Evolutionary conservation across 2,113 vertebrate species (phyloP).

Genomic region (Tetraodon nigroviridis): DNA sequence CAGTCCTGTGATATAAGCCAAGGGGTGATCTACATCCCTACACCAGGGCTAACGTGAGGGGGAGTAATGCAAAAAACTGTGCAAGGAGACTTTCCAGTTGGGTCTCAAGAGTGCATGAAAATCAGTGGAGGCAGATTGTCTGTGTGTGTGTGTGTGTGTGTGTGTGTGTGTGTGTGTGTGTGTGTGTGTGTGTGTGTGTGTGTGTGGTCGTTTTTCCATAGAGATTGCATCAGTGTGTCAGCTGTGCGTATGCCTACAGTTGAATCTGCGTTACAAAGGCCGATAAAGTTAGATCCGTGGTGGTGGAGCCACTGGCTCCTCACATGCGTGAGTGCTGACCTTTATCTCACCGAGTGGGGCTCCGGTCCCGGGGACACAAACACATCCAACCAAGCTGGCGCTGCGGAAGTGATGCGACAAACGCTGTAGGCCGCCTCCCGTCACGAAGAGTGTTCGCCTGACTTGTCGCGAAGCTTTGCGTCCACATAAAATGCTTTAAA

Average conservation of each 20-base stretch:
- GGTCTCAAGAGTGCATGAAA: slow-evolving; percentile 55
- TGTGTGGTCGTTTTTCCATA: slow-evolving; percentile 35
- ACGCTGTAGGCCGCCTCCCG: slow-evolving; percentile 29
- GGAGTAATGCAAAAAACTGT: slow-evolving; percentile 51
- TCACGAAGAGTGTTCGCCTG: not conserved
- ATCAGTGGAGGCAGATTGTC: slow-evolving; percentile 47
- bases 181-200: slow-evolving; percentile 21
- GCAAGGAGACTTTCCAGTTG: slow-evolving; percentile 53
- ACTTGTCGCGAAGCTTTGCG: slow-evolving; percentile 22
- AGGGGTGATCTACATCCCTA: slow-evolving; percentile 44
- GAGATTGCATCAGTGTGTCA: slow-evolving; percentile 39
- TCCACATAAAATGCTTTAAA: slow-evolving; percentile 6
- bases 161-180: slow-evolving; percentile 30
- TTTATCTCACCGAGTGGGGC: slow-evolving; percentile 37
- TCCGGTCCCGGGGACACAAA: slow-evolving; percentile 35
- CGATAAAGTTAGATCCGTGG: slow-evolving; percentile 35
- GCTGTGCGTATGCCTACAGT: slow-evolving; percentile 37
- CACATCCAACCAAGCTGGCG: slow-evolving; percentile 33
- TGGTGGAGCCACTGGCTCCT: slow-evolving; percentile 6
- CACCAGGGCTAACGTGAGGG: slow-evolving; percentile 41
- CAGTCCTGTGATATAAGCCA: slow-evolving; percentile 45
- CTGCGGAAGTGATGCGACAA: slow-evolving; percentile 37
- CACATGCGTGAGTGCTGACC: slow-evolving; percentile 20
- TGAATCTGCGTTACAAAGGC: slow-evolving; percentile 22
- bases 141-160: slow-evolving; percentile 12